phyloP scores from a whole-genome alignment of 53 echinoderm and acorn worm species.

The Stichopus horrens region DNA sequence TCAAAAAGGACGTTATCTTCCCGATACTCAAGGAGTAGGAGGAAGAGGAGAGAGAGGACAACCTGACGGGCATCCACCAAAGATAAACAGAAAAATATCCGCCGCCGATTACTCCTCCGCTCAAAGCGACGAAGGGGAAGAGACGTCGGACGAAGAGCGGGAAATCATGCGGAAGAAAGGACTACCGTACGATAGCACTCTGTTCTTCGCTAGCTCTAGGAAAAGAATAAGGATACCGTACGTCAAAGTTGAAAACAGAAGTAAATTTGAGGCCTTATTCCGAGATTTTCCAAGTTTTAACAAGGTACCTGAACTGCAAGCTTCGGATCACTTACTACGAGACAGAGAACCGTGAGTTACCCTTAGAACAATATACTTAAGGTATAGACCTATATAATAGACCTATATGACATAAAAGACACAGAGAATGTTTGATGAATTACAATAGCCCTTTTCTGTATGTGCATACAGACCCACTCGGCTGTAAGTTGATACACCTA shows the following conservation, averaged over 20 bases:
- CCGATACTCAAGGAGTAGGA: not conserved
- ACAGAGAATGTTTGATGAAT: too few species aligned
- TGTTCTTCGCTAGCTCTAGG: slow-evolving; percentile 55
- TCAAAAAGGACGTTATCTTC: not conserved
- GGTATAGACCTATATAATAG: too few species aligned
- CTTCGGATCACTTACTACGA: slow-evolving; percentile 11
- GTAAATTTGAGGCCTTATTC: slow-evolving; percentile 68
- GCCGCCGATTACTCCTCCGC: slow-evolving; percentile 25
- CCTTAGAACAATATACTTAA: not conserved
- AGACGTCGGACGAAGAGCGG: not conserved
- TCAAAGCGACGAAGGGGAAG: slow-evolving; percentile 3
- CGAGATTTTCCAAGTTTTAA: slow-evolving; percentile 50
- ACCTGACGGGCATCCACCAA: not conserved
- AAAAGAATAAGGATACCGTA: slow-evolving; percentile 45
- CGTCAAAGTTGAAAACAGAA: slow-evolving; percentile 48
- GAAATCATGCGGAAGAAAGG: slow-evolving; percentile 50
- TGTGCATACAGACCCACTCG: too few species aligned
- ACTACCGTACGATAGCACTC: slow-evolving; percentile 66
- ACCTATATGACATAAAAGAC: too few species aligned
- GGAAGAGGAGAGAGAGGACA: not conserved
- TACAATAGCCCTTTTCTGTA: too few species aligned
- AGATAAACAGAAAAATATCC: slow-evolving; percentile 13
- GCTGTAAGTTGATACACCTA: too few species aligned
- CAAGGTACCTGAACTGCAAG: slow-evolving; percentile 41
- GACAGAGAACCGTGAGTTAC: slow-evolving; percentile 25